phyloP scores from a whole-genome alignment of 2,888 invertebrate species.

The Alloplasta piceator region DNA sequence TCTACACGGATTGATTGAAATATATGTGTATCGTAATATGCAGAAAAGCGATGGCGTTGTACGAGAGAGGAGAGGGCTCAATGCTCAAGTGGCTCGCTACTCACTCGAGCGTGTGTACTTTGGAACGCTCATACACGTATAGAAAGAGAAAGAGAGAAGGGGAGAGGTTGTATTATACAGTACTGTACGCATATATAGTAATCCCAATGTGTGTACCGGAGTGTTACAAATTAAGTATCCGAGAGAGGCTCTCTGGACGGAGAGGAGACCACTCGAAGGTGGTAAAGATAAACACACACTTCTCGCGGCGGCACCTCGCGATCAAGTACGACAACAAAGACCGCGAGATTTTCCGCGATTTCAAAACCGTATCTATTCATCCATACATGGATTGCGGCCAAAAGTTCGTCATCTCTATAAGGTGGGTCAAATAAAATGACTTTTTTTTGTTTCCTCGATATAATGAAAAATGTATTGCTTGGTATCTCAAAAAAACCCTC shows the following conservation, averaged over 20 bases:
- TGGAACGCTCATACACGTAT: slow-evolving; percentile 1
- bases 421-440: too few relatives aligned
- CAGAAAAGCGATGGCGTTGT: slow-evolving; percentile 32
- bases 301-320: background rate
- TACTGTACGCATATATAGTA: background rate
- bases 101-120: slow-evolving; percentile 33
- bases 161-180: slow-evolving; percentile 1
- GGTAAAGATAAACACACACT: background rate
- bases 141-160: slow-evolving; percentile 2
- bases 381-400: too few relatives aligned
- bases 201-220: background rate
- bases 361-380: too few relatives aligned
- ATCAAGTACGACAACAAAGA: background rate
- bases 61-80: slow-evolving; percentile 41
- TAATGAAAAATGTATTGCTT: too few relatives aligned
- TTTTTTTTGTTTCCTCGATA: too few relatives aligned
- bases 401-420: too few relatives aligned
- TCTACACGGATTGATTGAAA: slow-evolving; percentile 10
- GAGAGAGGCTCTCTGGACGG: slow-evolving; percentile 14
- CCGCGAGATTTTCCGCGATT: background rate
- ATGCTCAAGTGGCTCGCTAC: slow-evolving; percentile 55
- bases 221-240: slow-evolving; percentile 55
- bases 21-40: slow-evolving; percentile 41
- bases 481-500: too few relatives aligned
- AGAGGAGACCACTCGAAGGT: slow-evolving; percentile 26